Conservation (phyloP, 2,888 invertebrate genomes). For the Cotesia congregata region DNA sequence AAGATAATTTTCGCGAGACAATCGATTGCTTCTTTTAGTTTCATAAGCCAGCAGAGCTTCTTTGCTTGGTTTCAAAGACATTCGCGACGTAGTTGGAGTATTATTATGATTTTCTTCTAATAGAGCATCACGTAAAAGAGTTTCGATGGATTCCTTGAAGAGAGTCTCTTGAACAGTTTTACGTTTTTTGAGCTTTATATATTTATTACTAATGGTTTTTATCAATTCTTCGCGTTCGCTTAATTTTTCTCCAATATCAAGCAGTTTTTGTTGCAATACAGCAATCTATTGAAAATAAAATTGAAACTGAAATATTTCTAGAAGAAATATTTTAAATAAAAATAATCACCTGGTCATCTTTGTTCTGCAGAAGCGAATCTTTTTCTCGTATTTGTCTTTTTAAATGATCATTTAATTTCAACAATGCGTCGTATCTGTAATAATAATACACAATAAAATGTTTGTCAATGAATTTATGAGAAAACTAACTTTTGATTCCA, state of each 20-base stretch:
- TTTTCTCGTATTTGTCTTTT: constrained; percentile 47
- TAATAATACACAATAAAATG: constrained; percentile 21
- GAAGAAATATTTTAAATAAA: constrained; percentile 1
- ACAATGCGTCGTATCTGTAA: constrained; percentile 57
- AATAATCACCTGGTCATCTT: constrained; percentile 28
- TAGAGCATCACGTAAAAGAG: constrained; percentile 49
- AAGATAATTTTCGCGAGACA: constrained; percentile 51
- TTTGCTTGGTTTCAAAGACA: constrained; percentile 47
- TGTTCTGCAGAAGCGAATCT: constrained; percentile 48
- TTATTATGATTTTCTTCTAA: constrained; percentile 42
- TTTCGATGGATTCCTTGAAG: constrained; percentile 49
- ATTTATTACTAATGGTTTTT: constrained; percentile 53
- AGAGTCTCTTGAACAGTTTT: constrained; percentile 53
- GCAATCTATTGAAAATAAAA: constrained; percentile 48
- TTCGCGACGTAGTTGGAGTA: constrained; percentile 36
- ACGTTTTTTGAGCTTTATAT: constrained; percentile 51
- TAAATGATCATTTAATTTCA: constrained; percentile 53
- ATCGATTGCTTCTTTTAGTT: constrained; percentile 49
- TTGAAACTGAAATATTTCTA: neutral
- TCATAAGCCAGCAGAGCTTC: constrained; percentile 50
- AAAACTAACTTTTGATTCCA: constrained; percentile 57
- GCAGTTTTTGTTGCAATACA: constrained; percentile 50
- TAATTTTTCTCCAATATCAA: constrained; percentile 51
- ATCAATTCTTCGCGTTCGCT: constrained; percentile 49
- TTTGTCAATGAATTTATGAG: constrained; percentile 11